These are phyloP conservation scores for Sturnira hondurensis DNA, from an alignment of 2,113 vertebrate genomes.

Conservation along the genomic window DNA sequence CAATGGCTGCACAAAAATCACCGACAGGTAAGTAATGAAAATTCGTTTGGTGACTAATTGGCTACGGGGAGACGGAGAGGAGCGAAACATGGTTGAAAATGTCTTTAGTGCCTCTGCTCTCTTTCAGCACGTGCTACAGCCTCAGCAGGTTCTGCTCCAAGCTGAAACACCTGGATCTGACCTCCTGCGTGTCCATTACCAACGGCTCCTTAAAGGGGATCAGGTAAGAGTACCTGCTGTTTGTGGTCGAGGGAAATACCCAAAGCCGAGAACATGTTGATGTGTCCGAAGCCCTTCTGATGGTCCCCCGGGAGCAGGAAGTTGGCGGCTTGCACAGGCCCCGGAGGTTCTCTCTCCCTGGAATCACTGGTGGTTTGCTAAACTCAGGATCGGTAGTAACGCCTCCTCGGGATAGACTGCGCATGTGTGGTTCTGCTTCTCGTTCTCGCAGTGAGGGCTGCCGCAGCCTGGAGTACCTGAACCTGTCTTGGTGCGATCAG, in stretches of 20 bases:
- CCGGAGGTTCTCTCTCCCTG: neutral
- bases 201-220: constrained; percentile 95
- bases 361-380: neutral
- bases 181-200: constrained; percentile 93
- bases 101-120: constrained; percentile 77
- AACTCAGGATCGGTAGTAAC: neutral
- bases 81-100: constrained; percentile 73
- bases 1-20: constrained; percentile 98
- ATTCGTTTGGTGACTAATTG: neutral
- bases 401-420: neutral
- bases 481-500: constrained; percentile 95
- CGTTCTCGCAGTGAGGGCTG: constrained; percentile 88
- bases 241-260: constrained; percentile 8
- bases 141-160: constrained; percentile 97
- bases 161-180: constrained; percentile 95
- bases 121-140: constrained; percentile 91
- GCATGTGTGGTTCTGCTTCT: constrained; percentile 39
- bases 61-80: neutral
- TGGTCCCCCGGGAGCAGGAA: neutral
- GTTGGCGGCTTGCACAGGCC: neutral
- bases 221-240: constrained; percentile 83
- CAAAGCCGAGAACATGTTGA: neutral
- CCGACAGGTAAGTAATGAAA: constrained; percentile 85
- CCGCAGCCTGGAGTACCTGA: constrained; percentile 92
- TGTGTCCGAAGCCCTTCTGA: neutral